Evolutionary conservation across 2,113 vertebrate genomes (phyloP).

Genomic region (Amblyornis subalaris): DNA sequence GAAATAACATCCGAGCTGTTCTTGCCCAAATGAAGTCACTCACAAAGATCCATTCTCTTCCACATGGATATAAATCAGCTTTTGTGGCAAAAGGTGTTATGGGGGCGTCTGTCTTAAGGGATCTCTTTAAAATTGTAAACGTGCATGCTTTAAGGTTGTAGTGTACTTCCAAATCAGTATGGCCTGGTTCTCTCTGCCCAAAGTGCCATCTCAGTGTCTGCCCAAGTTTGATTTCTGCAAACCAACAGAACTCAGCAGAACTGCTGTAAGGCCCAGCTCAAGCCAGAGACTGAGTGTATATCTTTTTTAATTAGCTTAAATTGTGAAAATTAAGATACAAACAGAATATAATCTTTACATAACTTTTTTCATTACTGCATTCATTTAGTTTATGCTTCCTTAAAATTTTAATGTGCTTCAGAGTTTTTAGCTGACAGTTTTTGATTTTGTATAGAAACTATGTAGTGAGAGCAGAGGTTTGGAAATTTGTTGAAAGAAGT

Average conservation of each 20-base stretch:
- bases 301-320: background rate
- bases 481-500: background rate
- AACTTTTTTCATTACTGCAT: background rate
- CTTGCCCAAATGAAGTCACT: background rate
- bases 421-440: background rate
- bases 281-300: rapidly evolving
- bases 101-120: background rate
- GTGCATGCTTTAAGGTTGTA: background rate
- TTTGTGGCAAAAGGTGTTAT: background rate
- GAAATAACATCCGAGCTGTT: background rate
- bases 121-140: background rate
- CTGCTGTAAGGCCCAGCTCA: background rate
- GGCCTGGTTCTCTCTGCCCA: background rate
- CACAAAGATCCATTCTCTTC: background rate
- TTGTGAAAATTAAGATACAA: background rate
- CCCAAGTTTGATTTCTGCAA: rapidly evolving
- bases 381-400: background rate
- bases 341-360: background rate
- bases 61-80: background rate
- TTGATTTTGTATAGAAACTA: background rate
- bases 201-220: background rate
- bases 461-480: background rate
- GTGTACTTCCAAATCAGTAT: background rate
- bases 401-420: background rate
- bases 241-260: background rate